A percentile compares a stretch with the other conserved stretches of the same genome.
Conservation (phyloP, 2,888 invertebrate genomes). For the Actias luna region DNA sequence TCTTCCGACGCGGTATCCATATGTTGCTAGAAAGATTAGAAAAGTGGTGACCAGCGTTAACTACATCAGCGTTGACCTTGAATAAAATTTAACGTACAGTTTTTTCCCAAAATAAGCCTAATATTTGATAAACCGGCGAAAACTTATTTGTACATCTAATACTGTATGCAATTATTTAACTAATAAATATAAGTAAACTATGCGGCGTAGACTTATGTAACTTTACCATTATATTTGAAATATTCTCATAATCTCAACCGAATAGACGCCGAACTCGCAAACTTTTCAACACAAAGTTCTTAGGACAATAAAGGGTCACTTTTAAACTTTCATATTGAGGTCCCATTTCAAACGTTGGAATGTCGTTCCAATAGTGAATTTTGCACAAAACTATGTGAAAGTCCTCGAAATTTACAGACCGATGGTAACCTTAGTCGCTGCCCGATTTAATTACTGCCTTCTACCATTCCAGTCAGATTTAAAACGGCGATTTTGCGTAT, state of each 20-base stretch:
- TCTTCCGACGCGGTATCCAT: no score
- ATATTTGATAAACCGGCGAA: no score
- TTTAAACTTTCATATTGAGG: slow-evolving; percentile 7
- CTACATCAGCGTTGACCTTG: no score
- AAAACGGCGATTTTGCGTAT: slow-evolving; percentile 32
- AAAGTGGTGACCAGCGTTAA: no score
- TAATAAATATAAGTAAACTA: neutral
- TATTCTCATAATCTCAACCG: slow-evolving; percentile 7
- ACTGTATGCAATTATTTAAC: neutral
- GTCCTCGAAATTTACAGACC: slow-evolving; percentile 8
- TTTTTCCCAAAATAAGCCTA: no score
- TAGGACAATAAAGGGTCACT: slow-evolving; percentile 6
- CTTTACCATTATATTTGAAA: neutral
- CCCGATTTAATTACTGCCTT: slow-evolving; percentile 40
- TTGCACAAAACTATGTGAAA: slow-evolving; percentile 15
- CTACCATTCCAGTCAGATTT: slow-evolving; percentile 28
- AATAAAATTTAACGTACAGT: no score
- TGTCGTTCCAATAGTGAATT: slow-evolving; percentile 13
- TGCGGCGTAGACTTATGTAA: neutral
- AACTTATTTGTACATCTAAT: no score
- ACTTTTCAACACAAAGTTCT: neutral
- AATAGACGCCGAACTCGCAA: neutral
- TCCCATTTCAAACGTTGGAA: slow-evolving; percentile 11
- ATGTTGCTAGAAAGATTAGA: no score
- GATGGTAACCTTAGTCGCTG: slow-evolving; percentile 27